These are phyloP conservation scores for Micrasema longulum DNA, from an alignment of 1,140 invertebrate species.

Conservation along the genomic window DNA sequence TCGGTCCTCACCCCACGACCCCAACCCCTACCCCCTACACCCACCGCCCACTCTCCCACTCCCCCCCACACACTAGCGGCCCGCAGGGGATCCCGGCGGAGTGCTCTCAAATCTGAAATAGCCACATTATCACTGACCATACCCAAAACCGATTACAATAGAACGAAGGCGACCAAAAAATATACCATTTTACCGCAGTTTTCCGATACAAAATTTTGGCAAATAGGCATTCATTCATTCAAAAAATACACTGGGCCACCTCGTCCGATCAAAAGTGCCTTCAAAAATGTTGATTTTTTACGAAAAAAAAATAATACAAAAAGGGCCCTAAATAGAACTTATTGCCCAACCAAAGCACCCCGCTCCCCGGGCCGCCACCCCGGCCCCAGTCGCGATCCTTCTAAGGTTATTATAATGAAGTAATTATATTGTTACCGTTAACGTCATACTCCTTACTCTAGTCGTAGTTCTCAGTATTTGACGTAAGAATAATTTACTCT, in stretches of 20 bases:
- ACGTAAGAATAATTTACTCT: constrained; percentile 45
- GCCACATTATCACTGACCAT: constrained; percentile 73
- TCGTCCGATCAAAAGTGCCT: constrained; percentile 91
- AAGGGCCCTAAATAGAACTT: constrained; percentile 86
- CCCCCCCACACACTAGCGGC: background rate
- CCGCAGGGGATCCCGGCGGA: constrained; percentile 59
- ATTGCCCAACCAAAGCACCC: constrained; percentile 75
- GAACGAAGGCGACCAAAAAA: constrained; percentile 65
- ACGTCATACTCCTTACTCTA: constrained; percentile 48
- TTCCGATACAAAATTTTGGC: constrained; percentile 56
- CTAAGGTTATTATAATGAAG: constrained; percentile 37
- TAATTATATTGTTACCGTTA: constrained; percentile 52
- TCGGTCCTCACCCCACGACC: constrained; percentile 44
- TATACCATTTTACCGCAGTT: constrained; percentile 56
- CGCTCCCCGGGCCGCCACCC: constrained; percentile 64
- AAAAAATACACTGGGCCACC: constrained; percentile 82
- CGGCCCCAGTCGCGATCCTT: constrained; percentile 33
- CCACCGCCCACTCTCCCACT: background rate
- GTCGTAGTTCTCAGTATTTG: constrained; percentile 49
- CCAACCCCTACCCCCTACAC: background rate
- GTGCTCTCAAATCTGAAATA: constrained; percentile 77
- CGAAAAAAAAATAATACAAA: constrained; percentile 78
- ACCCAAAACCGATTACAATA: constrained; percentile 74
- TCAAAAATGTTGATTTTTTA: constrained; percentile 87
- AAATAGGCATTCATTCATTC: constrained; percentile 68